Evolutionary conservation across 1,140 invertebrate genomes (phyloP).

Genomic region (Euwallacea fornicatus): DNA sequence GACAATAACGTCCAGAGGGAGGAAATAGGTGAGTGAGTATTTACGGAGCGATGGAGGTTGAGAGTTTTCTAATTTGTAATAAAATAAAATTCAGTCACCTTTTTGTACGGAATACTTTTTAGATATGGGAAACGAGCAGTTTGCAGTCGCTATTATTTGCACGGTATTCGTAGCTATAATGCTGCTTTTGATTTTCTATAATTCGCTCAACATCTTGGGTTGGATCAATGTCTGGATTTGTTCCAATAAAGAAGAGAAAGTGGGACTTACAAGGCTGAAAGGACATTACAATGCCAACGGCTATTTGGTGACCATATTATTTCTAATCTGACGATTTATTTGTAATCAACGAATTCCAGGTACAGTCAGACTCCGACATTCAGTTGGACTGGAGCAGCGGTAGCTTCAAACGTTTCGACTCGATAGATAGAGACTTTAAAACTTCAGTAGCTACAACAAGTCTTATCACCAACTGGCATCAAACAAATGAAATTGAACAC

Average conservation of each 20-base stretch:
- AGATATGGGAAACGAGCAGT: conserved; percentile 51
- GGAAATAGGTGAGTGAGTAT: no score
- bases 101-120: background rate
- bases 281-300: conserved; percentile 64
- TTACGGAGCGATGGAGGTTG: no score
- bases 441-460: conserved; percentile 51
- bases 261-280: conserved; percentile 58
- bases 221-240: conserved; percentile 62
- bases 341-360: conserved; percentile 52
- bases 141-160: conserved; percentile 52
- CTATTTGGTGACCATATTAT: conserved; percentile 59
- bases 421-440: conserved; percentile 61
- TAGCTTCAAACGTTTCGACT: conserved; percentile 70
- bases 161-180: conserved; percentile 51
- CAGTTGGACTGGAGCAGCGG: conserved; percentile 61
- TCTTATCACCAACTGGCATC: conserved; percentile 38
- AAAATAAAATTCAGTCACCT: no score
- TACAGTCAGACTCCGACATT: conserved; percentile 69
- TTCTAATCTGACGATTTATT: background rate
- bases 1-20: no score
- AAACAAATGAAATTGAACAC: background rate
- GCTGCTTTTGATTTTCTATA: conserved; percentile 56
- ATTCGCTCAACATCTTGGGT: conserved; percentile 56
- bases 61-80: no score
- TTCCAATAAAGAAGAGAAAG: conserved; percentile 65